These are phyloP conservation scores for Halisarca cf. caerulea DNA, from an alignment of 37 sponge, comb jelly and placozoan genomes.

Conservation along the genomic window DNA sequence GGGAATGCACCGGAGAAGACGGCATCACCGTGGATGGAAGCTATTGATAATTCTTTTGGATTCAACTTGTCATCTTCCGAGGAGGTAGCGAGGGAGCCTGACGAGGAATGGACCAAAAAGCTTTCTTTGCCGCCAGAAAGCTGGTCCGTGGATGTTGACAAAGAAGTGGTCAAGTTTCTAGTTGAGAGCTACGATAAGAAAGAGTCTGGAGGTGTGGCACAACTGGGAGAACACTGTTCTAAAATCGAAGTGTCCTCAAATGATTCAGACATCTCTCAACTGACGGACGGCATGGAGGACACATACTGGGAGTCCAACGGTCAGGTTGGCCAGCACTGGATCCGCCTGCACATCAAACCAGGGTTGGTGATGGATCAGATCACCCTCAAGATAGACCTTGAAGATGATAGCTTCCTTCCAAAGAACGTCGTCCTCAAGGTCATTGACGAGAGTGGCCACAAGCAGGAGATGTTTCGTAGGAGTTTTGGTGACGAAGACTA, in stretches of 20 bases:
- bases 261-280: slow-evolving; percentile 25
- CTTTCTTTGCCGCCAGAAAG: slow-evolving; percentile 66
- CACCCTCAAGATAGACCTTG: slow-evolving; percentile 69
- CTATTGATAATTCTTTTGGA: slow-evolving; percentile 15
- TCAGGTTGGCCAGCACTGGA: slow-evolving; percentile 64
- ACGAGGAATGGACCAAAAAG: slow-evolving; percentile 43
- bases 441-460: slow-evolving; percentile 5
- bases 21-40: neutral
- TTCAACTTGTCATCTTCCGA: neutral
- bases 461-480: neutral
- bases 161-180: slow-evolving; percentile 74
- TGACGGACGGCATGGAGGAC: slow-evolving; percentile 52
- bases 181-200: slow-evolving; percentile 9
- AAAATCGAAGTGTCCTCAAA: slow-evolving; percentile 56
- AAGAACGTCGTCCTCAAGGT: slow-evolving; percentile 53
- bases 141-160: slow-evolving; percentile 82
- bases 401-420: slow-evolving; percentile 84
- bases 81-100: neutral
- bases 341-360: slow-evolving; percentile 69
- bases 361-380: slow-evolving; percentile 71
- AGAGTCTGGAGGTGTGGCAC: neutral
- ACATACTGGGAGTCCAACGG: slow-evolving; percentile 87
- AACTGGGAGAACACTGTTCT: slow-evolving; percentile 40
- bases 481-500: slow-evolving; percentile 54
- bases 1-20: slow-evolving; percentile 13